phyloP scores from a whole-genome alignment of 2,888 invertebrate species.

The Pantelozetes paolii region DNA sequence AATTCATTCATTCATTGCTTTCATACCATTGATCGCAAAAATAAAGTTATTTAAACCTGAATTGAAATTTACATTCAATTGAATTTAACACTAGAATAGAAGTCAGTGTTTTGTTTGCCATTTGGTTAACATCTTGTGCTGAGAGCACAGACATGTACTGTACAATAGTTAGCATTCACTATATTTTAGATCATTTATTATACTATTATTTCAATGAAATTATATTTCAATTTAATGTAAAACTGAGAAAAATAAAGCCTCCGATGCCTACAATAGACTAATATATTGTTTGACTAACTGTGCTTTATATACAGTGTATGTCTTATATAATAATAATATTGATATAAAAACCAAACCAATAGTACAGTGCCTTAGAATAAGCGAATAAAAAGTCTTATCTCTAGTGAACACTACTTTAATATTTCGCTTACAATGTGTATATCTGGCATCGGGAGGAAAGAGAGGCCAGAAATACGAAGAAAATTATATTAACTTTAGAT shows the following conservation, averaged over 20 bases:
- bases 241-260: not conserved
- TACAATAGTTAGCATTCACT: not conserved
- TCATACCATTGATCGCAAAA: not conserved
- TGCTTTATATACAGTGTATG: not conserved
- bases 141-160: not conserved
- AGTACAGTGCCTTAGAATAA: constrained; percentile 9
- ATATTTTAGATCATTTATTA: constrained; percentile 8
- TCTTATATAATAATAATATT: not conserved
- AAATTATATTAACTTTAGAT: constrained; percentile 17
- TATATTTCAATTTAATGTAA: constrained; percentile 3
- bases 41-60: constrained; percentile 2
- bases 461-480: not conserved
- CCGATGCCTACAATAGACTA: not conserved
- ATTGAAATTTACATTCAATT: constrained; percentile 24
- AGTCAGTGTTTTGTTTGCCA: not conserved
- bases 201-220: not conserved
- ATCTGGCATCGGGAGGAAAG: constrained; percentile 16
- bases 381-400: constrained; percentile 36
- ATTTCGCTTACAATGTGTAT: constrained; percentile 24
- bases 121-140: not conserved
- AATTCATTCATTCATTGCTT: too few relatives aligned
- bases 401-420: constrained; percentile 28
- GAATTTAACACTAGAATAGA: not conserved
- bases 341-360: not conserved
- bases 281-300: constrained; percentile 5